Percentiles rank a stretch among this genome's conserved stretches.
These are phyloP conservation scores for Corythucha ciliata DNA, from an alignment of 2,888 invertebrate genomes.

Conservation along the genomic window DNA sequence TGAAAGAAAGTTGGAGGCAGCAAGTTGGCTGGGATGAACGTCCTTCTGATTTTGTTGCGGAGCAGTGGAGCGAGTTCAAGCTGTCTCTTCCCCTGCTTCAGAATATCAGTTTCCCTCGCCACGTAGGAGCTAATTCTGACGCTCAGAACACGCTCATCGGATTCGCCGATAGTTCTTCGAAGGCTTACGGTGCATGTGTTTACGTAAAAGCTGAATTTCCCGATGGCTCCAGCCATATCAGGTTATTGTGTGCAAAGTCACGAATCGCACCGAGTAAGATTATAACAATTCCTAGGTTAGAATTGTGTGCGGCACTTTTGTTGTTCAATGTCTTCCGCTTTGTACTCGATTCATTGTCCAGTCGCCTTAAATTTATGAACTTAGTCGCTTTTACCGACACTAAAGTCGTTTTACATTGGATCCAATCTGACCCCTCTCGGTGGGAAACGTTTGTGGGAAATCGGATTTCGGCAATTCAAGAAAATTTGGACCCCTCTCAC, in stretches of 20 bases:
- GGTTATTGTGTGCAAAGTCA: background rate
- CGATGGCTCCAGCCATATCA: no score
- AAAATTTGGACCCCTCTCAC: background rate
- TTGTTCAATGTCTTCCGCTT: background rate
- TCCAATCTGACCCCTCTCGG: background rate
- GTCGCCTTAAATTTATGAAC: background rate
- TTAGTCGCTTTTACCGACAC: slow-evolving; percentile 5
- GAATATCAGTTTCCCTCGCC: background rate
- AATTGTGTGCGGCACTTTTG: slow-evolving; percentile 2
- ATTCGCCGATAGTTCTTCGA: slow-evolving; percentile 11
- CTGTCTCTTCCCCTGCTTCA: background rate
- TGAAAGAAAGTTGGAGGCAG: background rate
- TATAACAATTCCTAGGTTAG: slow-evolving; percentile 3
- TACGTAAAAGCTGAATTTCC: background rate
- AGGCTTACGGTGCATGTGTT: slow-evolving; percentile 14
- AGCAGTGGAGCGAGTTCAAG: background rate
- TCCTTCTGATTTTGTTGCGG: background rate
- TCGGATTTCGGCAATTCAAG: background rate
- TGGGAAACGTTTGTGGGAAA: slow-evolving; percentile 7
- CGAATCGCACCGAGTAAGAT: background rate
- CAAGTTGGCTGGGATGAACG: background rate
- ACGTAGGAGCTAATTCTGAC: background rate
- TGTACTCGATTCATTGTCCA: background rate
- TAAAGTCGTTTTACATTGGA: slow-evolving; percentile 4
- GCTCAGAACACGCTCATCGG: background rate